A percentile compares a stretch with the other conserved stretches of the same genome.
Evolutionary conservation across 2,888 invertebrate genomes (phyloP).

Genomic region (Cephus runcator): DNA sequence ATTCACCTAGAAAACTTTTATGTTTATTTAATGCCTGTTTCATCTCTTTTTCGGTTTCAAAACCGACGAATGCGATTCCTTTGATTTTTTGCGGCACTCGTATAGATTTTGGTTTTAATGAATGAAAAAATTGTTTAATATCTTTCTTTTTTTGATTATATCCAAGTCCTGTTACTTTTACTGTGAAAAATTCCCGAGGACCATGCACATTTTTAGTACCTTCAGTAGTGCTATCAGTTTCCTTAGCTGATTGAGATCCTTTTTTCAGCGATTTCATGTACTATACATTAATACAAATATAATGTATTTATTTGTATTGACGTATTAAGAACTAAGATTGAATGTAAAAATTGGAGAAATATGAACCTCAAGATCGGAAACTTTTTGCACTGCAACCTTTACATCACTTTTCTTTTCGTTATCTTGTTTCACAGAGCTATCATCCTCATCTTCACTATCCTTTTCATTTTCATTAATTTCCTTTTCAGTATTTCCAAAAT

Average conservation of each 20-base stretch:
- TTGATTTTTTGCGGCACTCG: slow-evolving; percentile 80
- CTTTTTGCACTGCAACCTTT: slow-evolving; percentile 77
- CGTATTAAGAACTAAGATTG: slow-evolving; percentile 4
- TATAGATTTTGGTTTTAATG: slow-evolving; percentile 81
- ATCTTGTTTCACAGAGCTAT: slow-evolving; percentile 17
- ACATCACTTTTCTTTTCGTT: slow-evolving; percentile 50
- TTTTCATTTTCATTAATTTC: slow-evolving; percentile 58
- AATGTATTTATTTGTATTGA: slow-evolving; percentile 29
- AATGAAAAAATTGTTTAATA: slow-evolving; percentile 86
- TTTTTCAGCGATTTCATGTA: slow-evolving; percentile 79
- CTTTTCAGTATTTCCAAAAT: slow-evolving; percentile 39
- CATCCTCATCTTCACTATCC: slow-evolving; percentile 58
- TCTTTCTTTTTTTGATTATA: slow-evolving; percentile 85
- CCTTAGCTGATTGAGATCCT: slow-evolving; percentile 50
- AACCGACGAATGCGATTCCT: slow-evolving; percentile 92
- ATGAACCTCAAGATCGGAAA: slow-evolving; percentile 80
- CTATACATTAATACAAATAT: slow-evolving; percentile 62
- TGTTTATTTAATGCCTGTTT: slow-evolving; percentile 85
- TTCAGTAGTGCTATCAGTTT: slow-evolving; percentile 54
- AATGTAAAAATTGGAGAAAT: slow-evolving; percentile 18
- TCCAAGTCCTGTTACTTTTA: slow-evolving; percentile 83
- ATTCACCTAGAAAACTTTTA: slow-evolving; percentile 83
- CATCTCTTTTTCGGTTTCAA: slow-evolving; percentile 82
- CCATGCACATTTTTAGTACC: slow-evolving; percentile 56
- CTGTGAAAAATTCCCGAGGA: slow-evolving; percentile 68